Percentiles rank a stretch among this genome's conserved stretches.
Evolutionary conservation across 2,888 invertebrate genomes (phyloP).

Genomic region (Chrysolina haemoptera): DNA sequence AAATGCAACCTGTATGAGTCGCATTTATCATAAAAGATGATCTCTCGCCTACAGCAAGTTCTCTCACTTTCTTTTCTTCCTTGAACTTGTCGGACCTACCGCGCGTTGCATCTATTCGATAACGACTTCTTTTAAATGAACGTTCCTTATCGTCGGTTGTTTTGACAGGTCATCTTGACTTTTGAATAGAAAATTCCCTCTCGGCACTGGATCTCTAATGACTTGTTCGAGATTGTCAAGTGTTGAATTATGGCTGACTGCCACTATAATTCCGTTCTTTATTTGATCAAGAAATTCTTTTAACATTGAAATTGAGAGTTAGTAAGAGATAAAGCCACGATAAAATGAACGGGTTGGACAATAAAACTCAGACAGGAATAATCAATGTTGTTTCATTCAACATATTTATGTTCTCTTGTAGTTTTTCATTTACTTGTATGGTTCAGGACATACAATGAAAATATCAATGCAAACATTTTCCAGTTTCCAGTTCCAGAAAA

Average conservation of each 20-base stretch:
- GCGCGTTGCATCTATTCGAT: slow-evolving; percentile 1
- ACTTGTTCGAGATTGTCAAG: neutral
- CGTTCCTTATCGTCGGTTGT: neutral
- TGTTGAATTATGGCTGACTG: neutral
- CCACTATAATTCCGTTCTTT: neutral
- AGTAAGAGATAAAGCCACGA: neutral
- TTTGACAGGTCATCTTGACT: slow-evolving; percentile 16
- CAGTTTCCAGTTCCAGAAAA: too few species aligned
- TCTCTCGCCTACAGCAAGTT: slow-evolving; percentile 7
- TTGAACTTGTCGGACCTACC: neutral
- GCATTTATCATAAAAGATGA: neutral
- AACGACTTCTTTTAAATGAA: slow-evolving; percentile 2
- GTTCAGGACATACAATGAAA: too few species aligned
- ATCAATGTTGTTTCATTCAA: too few species aligned
- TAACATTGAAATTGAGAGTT: neutral
- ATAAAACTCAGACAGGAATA: neutral
- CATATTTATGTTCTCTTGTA: too few species aligned
- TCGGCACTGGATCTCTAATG: neutral
- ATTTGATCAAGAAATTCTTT: neutral
- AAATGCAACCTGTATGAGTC: neutral
- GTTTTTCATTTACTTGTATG: too few species aligned
- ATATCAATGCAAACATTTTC: too few species aligned
- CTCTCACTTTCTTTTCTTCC: neutral
- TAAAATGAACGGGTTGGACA: neutral
- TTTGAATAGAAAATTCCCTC: neutral